Conservation (phyloP, 2,888 invertebrate genomes). For the Entomobrya multifasciata region DNA sequence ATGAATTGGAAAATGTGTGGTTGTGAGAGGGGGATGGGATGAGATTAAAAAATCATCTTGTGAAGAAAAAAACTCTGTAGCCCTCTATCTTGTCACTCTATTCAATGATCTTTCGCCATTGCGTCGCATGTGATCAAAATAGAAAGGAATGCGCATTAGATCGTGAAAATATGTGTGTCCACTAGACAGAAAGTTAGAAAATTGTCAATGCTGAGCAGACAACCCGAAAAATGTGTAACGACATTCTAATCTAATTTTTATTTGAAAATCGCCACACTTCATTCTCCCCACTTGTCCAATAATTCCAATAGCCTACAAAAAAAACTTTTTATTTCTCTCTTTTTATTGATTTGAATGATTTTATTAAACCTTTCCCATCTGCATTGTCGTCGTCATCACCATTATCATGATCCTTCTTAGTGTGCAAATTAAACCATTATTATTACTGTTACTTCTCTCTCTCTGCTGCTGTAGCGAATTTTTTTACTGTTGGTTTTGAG, state of each 20-base stretch:
- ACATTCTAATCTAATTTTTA: conserved; percentile 28
- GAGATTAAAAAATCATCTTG: conserved; percentile 52
- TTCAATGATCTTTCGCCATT: too few relatives aligned
- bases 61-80: too few relatives aligned
- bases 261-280: background rate
- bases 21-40: conserved; percentile 16
- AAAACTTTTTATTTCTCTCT: background rate
- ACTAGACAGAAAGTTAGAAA: too few relatives aligned
- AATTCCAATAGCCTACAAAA: too few relatives aligned
- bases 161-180: background rate
- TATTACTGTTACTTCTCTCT: background rate
- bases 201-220: too few relatives aligned
- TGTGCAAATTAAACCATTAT: conserved; percentile 35
- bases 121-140: background rate
- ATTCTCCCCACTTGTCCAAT: too few relatives aligned
- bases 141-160: background rate
- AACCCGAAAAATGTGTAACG: background rate
- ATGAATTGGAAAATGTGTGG: background rate
- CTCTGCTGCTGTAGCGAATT: background rate
- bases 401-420: too few relatives aligned
- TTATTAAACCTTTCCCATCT: conserved; percentile 47
- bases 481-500: background rate
- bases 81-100: too few relatives aligned
- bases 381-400: too few relatives aligned
- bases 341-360: conserved; percentile 37